Evolutionary conservation across 2,888 invertebrate genomes (phyloP).

Genomic region (Papilio protenor): DNA sequence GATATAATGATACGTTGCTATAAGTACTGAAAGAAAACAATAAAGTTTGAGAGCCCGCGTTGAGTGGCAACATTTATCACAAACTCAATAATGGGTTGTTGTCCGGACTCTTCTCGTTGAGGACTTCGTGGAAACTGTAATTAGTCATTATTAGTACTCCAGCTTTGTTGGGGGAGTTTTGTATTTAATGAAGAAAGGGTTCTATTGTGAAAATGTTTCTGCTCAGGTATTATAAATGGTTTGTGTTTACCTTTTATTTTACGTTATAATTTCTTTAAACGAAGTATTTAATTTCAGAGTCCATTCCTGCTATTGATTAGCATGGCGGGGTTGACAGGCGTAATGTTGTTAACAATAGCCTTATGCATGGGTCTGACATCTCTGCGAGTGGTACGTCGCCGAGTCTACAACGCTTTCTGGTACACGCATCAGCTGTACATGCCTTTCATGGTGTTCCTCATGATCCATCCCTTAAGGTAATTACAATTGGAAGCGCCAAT

Average conservation of each 20-base stretch:
- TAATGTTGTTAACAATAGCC: slow-evolving; percentile 75
- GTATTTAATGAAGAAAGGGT: slow-evolving; percentile 38
- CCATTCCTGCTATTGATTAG: slow-evolving; percentile 68
- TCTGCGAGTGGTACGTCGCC: slow-evolving; percentile 69
- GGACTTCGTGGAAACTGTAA: slow-evolving; percentile 39
- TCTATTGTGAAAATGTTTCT: slow-evolving; percentile 12
- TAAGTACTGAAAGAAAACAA: slow-evolving; percentile 25
- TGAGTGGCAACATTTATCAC: slow-evolving; percentile 40
- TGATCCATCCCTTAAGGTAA: slow-evolving; percentile 84
- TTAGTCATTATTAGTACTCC: slow-evolving; percentile 43
- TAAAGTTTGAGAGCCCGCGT: slow-evolving; percentile 27
- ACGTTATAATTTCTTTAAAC: neutral
- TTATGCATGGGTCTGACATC: slow-evolving; percentile 77
- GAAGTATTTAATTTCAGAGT: slow-evolving; percentile 62
- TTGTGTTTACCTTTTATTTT: neutral
- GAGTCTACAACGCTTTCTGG: slow-evolving; percentile 81
- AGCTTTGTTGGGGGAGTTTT: slow-evolving; percentile 35
- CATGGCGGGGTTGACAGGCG: slow-evolving; percentile 76
- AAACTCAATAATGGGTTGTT: slow-evolving; percentile 39
- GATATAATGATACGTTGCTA: neutral
- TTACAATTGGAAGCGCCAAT: slow-evolving; percentile 30
- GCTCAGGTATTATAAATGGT: slow-evolving; percentile 5
- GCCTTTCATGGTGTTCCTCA: slow-evolving; percentile 75
- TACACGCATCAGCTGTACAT: slow-evolving; percentile 81
- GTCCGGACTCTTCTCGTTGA: slow-evolving; percentile 24